Conservation (phyloP, 2,888 invertebrate genomes). For the Perizoma affinitatum region DNA sequence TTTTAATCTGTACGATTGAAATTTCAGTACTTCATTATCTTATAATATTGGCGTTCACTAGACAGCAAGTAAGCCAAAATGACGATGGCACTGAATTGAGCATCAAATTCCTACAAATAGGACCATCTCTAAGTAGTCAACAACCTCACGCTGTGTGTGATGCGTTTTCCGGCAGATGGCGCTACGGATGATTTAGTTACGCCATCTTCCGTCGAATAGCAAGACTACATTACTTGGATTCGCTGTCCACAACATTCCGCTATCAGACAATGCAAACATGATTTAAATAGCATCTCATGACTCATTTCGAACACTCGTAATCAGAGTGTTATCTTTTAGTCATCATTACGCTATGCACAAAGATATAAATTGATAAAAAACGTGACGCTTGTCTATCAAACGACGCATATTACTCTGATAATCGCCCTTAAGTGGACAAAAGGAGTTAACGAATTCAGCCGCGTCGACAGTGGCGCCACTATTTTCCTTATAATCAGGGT, state of each 20-base stretch:
- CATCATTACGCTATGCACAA: constrained; percentile 31
- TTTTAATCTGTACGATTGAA: too few species aligned
- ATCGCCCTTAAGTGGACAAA: constrained; percentile 30
- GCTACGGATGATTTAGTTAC: constrained; percentile 6
- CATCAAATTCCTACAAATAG: too few species aligned
- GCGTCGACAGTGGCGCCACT: constrained; percentile 74
- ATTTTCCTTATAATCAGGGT: constrained; percentile 81
- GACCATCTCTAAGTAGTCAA: neutral
- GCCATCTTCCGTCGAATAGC: constrained; percentile 57
- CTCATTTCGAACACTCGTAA: constrained; percentile 30
- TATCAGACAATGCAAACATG: constrained; percentile 30
- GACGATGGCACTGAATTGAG: too few species aligned
- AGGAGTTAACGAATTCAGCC: constrained; percentile 55
- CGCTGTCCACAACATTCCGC: constrained; percentile 4
- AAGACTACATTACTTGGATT: constrained; percentile 13
- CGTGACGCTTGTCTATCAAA: constrained; percentile 27
- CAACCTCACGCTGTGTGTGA: neutral
- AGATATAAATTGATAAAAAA: constrained; percentile 30
- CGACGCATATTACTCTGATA: constrained; percentile 25
- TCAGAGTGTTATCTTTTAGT: constrained; percentile 34
- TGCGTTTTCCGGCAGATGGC: constrained; percentile 16
- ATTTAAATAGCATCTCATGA: constrained; percentile 30
- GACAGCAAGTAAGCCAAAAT: too few species aligned
- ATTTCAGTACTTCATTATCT: too few species aligned
- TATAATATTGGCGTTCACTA: too few species aligned